Conservation (phyloP, 2,888 invertebrate genomes). For the Pomacea canaliculata region DNA sequence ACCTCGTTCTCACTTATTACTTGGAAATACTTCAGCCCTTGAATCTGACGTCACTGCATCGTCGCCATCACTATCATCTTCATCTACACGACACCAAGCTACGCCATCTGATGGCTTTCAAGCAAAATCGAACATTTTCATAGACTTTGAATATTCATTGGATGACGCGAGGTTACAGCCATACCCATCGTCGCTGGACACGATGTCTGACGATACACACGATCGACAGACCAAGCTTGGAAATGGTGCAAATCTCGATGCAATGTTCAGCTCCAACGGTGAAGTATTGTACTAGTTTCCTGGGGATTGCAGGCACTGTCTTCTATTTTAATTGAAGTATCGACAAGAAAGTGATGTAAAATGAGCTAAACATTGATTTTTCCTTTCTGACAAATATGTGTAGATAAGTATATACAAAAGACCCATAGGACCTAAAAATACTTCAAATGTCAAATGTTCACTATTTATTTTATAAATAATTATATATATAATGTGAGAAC, state of each 20-base stretch:
- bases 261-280: background rate
- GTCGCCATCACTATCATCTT: too few relatives aligned
- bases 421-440: too few relatives aligned
- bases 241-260: background rate
- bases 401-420: too few relatives aligned
- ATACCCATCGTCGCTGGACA: background rate
- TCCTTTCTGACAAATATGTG: too few relatives aligned
- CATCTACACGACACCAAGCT: background rate
- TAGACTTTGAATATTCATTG: background rate
- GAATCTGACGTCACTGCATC: background rate
- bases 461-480: too few relatives aligned
- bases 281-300: conserved; percentile 15
- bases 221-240: background rate
- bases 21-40: background rate
- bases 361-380: too few relatives aligned
- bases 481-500: too few relatives aligned
- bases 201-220: background rate
- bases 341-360: too few relatives aligned
- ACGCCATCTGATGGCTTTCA: background rate
- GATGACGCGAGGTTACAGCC: background rate
- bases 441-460: too few relatives aligned
- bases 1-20: background rate
- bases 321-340: too few relatives aligned
- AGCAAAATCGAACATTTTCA: background rate
- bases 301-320: too few relatives aligned